phyloP scores from a whole-genome alignment of 2,888 invertebrate species.

The Chouioia cunea region DNA sequence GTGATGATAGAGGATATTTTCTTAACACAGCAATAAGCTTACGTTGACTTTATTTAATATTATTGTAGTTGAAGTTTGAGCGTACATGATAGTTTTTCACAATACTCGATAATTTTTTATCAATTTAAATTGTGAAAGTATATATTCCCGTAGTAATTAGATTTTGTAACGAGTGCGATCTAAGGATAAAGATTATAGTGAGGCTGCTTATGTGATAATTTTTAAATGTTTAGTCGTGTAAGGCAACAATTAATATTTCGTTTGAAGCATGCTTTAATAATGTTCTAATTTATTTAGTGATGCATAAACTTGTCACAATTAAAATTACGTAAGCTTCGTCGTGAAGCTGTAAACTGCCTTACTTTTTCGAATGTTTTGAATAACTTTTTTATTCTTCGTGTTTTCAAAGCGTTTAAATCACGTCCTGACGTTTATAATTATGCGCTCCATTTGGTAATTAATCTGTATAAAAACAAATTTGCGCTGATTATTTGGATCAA shows the following conservation, averaged over 20 bases:
- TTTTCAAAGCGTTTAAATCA: neutral
- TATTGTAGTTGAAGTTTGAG: slow-evolving; percentile 10
- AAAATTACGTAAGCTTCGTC: slow-evolving; percentile 21
- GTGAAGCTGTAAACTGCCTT: slow-evolving; percentile 31
- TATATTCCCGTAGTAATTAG: slow-evolving; percentile 21
- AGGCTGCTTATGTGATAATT: slow-evolving; percentile 24
- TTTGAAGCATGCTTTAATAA: neutral
- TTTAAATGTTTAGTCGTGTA: slow-evolving; percentile 30
- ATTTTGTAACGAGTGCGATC: slow-evolving; percentile 21
- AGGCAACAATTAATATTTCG: slow-evolving; percentile 26
- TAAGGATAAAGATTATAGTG: slow-evolving; percentile 1
- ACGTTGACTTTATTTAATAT: slow-evolving; percentile 10
- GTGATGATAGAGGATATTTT: slow-evolving; percentile 28
- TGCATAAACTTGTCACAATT: neutral
- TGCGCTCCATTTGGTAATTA: slow-evolving; percentile 11
- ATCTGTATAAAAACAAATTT: too few species aligned
- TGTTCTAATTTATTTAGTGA: neutral
- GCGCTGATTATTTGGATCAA: slow-evolving; percentile 8
- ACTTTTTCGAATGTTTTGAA: neutral
- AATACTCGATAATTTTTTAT: slow-evolving; percentile 13
- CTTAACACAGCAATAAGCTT: slow-evolving; percentile 28
- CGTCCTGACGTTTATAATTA: neutral
- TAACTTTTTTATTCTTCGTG: slow-evolving; percentile 6
- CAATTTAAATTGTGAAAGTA: slow-evolving; percentile 19
- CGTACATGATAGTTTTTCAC: neutral